These are phyloP conservation scores for Pachypeltis micranthus DNA, from an alignment of 1,140 invertebrate genomes.

Conservation along the genomic window DNA sequence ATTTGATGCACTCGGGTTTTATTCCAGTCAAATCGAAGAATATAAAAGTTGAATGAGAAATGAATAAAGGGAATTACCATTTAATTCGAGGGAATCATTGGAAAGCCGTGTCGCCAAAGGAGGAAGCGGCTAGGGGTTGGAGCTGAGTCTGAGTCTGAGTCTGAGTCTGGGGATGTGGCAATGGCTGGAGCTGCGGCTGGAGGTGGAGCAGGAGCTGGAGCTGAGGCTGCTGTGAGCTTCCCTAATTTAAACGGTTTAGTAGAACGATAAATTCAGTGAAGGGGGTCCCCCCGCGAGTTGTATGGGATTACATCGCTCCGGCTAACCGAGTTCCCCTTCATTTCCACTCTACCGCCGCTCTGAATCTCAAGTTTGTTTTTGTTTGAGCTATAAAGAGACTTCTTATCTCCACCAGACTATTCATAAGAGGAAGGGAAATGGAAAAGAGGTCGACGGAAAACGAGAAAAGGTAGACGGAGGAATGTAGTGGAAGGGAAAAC, in stretches of 20 bases:
- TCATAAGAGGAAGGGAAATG: not conserved
- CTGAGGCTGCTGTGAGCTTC: not conserved
- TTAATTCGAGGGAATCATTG: no score
- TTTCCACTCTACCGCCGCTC: not conserved
- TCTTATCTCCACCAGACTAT: slow-evolving; percentile 1
- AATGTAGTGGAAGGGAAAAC: not conserved
- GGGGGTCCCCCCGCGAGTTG: not conserved
- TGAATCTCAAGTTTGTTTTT: slow-evolving; percentile 7
- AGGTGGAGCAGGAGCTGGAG: no score
- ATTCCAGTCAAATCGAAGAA: no score
- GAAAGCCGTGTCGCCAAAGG: no score
- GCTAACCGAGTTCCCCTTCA: not conserved
- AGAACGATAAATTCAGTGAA: slow-evolving; percentile 4
- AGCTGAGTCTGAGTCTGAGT: no score
- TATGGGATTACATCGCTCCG: slow-evolving; percentile 5
- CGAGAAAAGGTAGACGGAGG: not conserved
- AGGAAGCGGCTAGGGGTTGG: no score
- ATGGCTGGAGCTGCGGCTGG: no score
- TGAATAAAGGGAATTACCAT: no score
- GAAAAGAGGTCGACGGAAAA: not conserved
- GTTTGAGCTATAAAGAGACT: slow-evolving; percentile 6
- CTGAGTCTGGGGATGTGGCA: no score
- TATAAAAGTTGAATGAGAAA: no score
- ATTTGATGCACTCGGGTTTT: no score
- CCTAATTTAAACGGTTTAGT: slow-evolving; percentile 8